Evolutionary conservation across 2,797 vertebrate species (phyloP), one percentile per base, ranked within the genome.

Genomic region (Halcyon chelicuti): DNA sequence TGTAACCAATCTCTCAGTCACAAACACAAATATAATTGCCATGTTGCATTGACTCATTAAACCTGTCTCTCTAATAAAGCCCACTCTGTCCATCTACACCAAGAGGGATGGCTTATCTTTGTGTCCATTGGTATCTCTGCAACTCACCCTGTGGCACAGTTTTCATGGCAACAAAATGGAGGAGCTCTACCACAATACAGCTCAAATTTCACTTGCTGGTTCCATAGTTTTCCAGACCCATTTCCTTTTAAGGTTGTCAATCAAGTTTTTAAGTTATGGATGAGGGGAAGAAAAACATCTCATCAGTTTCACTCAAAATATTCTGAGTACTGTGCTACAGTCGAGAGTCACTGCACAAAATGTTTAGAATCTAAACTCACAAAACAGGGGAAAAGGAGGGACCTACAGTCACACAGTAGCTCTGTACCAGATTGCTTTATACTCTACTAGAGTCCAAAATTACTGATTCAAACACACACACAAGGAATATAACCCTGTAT

Each of bases 271-370:
- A 60, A 26, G n/a, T 65, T 72, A 57, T 23, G n/a, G 35, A 73
- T 7, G 14, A 78, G 42, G 0, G 0, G 57, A 76, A 66, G 33
- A 65, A 42, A 60, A 72, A 58, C 9, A 60, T 35, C 7, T 26
- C 16, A 20, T 55, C 26, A 44, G 18, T 75, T 90, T 86, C 84
- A 19, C 54, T 63, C 10, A 5, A 47, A 84, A 68, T 78, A 46
- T 29, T 88, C 42, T 52, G 14, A 75, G 17, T 55, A 29, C 15
- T 66, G 20, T 81, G 49, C 42, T 91, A 51, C 39, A 49, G 40
- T 20, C 35, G 68, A 68, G 28, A 88, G 13, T 42, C 51, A 40
- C 61, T 62, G 13, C 31, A 63, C 49, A 88, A 40, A 14, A 33
- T 0, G 3, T 46, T 61, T 82, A 58, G 26, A 82, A 85, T 4